Conservation (phyloP, 2,797 vertebrate species). For the Myotis pilosus region DNA sequence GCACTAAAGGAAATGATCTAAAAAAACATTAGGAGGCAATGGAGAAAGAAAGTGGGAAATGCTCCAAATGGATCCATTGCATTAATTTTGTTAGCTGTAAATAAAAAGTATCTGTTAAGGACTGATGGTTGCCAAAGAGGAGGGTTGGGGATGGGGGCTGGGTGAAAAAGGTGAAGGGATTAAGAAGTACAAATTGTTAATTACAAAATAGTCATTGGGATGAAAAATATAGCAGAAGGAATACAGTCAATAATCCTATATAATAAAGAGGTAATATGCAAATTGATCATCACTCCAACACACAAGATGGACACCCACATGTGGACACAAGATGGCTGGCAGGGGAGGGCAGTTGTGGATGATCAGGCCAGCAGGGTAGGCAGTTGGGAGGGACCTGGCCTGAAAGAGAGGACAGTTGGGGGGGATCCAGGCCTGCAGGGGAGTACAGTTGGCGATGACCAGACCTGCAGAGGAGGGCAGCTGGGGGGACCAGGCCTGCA, state of each 20-base stretch:
- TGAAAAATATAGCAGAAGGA: neutral
- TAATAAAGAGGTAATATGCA: too few species aligned
- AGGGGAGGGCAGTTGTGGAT: too few species aligned
- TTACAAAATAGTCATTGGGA: neutral
- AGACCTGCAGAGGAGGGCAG: too few species aligned
- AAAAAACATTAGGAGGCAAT: neutral
- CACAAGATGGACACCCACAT: too few species aligned
- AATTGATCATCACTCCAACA: too few species aligned
- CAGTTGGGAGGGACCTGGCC: too few species aligned
- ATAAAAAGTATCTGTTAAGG: neutral
- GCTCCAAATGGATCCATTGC: neutral
- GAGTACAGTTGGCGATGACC: too few species aligned
- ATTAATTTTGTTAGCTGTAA: neutral
- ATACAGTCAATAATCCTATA: neutral
- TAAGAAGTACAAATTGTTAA: neutral
- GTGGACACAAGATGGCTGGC: too few species aligned
- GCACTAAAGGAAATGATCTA: neutral
- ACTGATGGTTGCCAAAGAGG: neutral
- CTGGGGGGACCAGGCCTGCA: too few species aligned
- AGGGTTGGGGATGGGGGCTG: neutral
- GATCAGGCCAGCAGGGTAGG: too few species aligned
- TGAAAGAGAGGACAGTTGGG: too few species aligned
- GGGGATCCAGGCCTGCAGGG: too few species aligned
- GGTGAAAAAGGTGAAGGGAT: neutral
- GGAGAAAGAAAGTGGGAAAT: neutral